These are phyloP conservation scores for Agrotis ipsilon DNA, from an alignment of 2,888 invertebrate genomes.

Conservation along the genomic window DNA sequence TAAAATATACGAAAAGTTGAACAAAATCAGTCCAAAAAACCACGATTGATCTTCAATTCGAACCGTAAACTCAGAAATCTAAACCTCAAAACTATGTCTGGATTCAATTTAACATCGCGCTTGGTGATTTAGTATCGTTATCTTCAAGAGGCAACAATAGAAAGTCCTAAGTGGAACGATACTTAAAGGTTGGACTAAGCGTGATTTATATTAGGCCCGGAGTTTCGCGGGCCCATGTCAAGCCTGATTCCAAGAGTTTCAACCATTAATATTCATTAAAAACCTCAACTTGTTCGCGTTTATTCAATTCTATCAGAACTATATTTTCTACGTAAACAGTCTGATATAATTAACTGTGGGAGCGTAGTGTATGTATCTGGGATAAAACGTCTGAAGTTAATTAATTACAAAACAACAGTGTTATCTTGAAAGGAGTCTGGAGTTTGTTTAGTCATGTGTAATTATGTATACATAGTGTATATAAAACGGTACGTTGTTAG, in stretches of 20 bases:
- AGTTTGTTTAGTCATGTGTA: conserved; percentile 29
- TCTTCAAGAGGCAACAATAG: conserved; percentile 67
- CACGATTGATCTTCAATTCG: neutral
- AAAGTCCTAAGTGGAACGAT: conserved; percentile 72
- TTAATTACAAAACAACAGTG: conserved; percentile 49
- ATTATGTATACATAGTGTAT: conserved; percentile 26
- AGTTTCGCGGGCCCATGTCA: conserved; percentile 82
- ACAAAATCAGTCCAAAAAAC: neutral
- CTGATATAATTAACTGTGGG: conserved; percentile 48
- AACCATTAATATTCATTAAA: conserved; percentile 88
- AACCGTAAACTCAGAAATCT: neutral
- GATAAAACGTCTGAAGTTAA: conserved; percentile 48
- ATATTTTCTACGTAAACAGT: conserved; percentile 63
- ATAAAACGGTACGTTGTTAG: conserved; percentile 9
- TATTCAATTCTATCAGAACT: conserved; percentile 83
- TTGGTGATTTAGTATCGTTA: conserved; percentile 50
- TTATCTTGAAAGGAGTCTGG: conserved; percentile 34
- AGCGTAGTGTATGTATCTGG: conserved; percentile 28
- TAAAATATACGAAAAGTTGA: no score
- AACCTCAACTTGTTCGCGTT: conserved; percentile 80
- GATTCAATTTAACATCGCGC: conserved; percentile 37
- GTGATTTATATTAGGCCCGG: conserved; percentile 84
- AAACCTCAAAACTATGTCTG: conserved; percentile 38
- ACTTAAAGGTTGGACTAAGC: conserved; percentile 75
- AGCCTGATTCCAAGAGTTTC: conserved; percentile 82